Evolutionary conservation across 2,888 invertebrate genomes (phyloP), one percentile per base, ranked within the genome.

Genomic region (Conops quadrifasciatus): DNA sequence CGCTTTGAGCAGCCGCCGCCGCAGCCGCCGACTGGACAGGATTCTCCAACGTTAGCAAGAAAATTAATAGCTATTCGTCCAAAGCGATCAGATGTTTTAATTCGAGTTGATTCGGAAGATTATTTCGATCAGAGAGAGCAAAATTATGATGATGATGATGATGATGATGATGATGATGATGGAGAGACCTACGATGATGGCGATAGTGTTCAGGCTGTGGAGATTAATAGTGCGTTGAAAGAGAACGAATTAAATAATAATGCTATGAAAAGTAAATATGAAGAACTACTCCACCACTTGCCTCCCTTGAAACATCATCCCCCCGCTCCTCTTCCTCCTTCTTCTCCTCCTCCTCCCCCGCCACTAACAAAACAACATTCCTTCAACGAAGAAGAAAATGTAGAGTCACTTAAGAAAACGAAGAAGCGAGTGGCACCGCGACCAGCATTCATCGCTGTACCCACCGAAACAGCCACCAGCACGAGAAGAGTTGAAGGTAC

Each of bases 1-100:
- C 81, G 81, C 2, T 85, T 85, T 64, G 85, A 83, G 70, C 75
- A 75, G 4, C 77, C 73, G 21, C 74, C 68, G 16, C 59, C 28
- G n/a, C n/a, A 59, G 26, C 21, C 24, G 56, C 13, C 7, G 49
- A n/a, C n/a, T 36, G 36, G 36, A 36, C 5, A 36, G 5, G 36
- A 36, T 36, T 36, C 36, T 36, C 36, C 36, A 36, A 7, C 9
- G 9, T 36, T 36, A 36, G 5, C 36, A 36, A 36, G 9, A 36
- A 36, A 36, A 36, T 36, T 9, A 36, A 36, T 4, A 36, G 36
- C 4, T 9, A 4, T 36, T 36, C 43, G 28, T 16, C 21, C 4
- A 77, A 79, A 2, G 5, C 49, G 30, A 21, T 28, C 30, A 71
- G 28, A 70, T 77, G 15, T 78, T 1, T 15, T 11, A 19, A 59